These are phyloP conservation scores for Geotrypetes seraphini DNA, from an alignment of 2,797 vertebrate species.

Conservation along the genomic window DNA sequence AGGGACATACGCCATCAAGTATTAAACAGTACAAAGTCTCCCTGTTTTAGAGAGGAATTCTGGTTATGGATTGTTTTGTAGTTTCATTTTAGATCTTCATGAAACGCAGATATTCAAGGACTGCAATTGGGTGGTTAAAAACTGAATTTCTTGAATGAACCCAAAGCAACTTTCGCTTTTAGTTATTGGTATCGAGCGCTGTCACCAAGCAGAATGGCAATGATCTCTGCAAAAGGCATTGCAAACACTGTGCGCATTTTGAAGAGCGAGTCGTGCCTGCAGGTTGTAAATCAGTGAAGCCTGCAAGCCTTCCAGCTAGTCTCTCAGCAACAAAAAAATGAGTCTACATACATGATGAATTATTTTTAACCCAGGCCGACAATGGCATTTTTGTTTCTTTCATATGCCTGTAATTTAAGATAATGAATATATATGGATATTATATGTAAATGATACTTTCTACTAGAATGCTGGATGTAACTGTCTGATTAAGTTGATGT, in stretches of 20 bases:
- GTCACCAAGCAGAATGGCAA: too few species aligned
- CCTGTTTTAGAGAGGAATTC: slow-evolving; percentile 16
- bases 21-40: slow-evolving; percentile 14
- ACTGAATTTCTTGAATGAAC: background rate
- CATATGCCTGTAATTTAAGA: slow-evolving; percentile 9
- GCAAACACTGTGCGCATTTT: too few species aligned
- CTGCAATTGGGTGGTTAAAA: slow-evolving; percentile 13
- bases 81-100: slow-evolving; percentile 17
- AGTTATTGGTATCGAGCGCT: too few species aligned
- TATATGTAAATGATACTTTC: slow-evolving; percentile 15
- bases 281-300: too few species aligned
- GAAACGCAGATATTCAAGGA: slow-evolving; percentile 23
- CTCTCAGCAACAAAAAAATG: too few species aligned
- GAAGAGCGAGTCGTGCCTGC: too few species aligned
- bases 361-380: slow-evolving; percentile 5
- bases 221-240: too few species aligned
- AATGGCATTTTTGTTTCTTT: slow-evolving; percentile 19
- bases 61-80: slow-evolving; percentile 26
- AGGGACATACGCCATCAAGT: background rate
- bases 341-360: too few species aligned
- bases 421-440: slow-evolving; percentile 7
- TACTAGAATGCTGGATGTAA: slow-evolving; percentile 21
- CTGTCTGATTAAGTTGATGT: slow-evolving; percentile 14
- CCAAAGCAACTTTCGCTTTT: too few species aligned
- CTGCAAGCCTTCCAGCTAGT: too few species aligned